phyloP scores from a whole-genome alignment of 2,113 vertebrate genomes.

The Papio anubis region DNA sequence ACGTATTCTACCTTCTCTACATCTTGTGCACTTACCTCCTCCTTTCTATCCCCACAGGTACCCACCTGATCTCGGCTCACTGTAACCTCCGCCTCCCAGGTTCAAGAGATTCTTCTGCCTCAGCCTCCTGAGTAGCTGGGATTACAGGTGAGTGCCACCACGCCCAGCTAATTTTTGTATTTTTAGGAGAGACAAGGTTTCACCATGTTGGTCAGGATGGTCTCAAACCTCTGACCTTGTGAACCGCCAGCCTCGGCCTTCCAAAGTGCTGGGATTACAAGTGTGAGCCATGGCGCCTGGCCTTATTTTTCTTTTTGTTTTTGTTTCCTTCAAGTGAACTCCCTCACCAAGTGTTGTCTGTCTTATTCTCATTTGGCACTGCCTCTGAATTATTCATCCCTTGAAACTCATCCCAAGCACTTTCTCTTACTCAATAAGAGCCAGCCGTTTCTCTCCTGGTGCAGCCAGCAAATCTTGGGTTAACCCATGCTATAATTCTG shows the following conservation, averaged over 20 bases:
- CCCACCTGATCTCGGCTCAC: neutral
- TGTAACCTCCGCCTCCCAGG: accelerated
- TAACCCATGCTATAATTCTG: neutral
- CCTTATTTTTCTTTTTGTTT: too few relatives aligned
- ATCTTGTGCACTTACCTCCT: neutral
- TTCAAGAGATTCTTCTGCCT: too few relatives aligned
- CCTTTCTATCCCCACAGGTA: neutral
- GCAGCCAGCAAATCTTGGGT: neutral
- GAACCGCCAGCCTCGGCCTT: too few relatives aligned
- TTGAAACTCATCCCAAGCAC: neutral
- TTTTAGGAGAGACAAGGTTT: too few relatives aligned
- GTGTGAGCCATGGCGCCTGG: accelerated
- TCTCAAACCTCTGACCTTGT: too few relatives aligned
- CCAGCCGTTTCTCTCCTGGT: neutral
- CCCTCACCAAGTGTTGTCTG: neutral
- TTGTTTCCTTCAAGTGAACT: too few relatives aligned
- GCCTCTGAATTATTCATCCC: neutral
- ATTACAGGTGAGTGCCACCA: too few relatives aligned
- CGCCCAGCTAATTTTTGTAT: too few relatives aligned
- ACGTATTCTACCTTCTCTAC: neutral
- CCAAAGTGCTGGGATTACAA: too few relatives aligned
- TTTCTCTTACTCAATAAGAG: neutral
- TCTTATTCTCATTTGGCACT: neutral
- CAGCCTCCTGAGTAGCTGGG: too few relatives aligned
- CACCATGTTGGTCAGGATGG: too few relatives aligned